phyloP scores from a whole-genome alignment of 1,140 invertebrate genomes.

The Globodera rostochiensis region DNA sequence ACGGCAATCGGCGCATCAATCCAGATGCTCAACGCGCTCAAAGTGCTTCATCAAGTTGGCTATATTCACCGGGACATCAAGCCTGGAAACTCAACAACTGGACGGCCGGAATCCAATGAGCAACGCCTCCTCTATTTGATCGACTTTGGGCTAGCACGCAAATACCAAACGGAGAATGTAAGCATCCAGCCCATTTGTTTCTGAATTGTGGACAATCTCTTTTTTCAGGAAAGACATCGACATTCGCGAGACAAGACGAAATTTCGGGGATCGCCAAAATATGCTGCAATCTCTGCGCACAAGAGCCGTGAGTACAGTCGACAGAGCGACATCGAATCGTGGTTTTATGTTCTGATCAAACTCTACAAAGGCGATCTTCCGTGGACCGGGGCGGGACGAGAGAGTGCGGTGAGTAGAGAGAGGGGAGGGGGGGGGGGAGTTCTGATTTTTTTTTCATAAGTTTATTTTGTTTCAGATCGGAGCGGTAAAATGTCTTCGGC shows the following conservation, averaged over 20 bases:
- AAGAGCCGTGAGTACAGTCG: too few species aligned
- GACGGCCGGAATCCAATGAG: neutral
- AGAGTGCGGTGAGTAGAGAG: too few species aligned
- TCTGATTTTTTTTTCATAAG: slow-evolving; percentile 25
- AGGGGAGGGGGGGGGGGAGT: slow-evolving; percentile 42
- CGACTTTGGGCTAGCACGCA: slow-evolving; percentile 13
- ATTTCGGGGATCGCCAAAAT: slow-evolving; percentile 12
- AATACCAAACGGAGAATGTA: neutral
- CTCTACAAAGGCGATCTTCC: too few species aligned
- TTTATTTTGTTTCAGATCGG: slow-evolving; percentile 16
- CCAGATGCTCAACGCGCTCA: neutral
- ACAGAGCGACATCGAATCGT: too few species aligned
- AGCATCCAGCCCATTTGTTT: neutral
- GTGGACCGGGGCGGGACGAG: too few species aligned
- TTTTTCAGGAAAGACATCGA: slow-evolving; percentile 1
- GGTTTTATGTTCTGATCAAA: too few species aligned
- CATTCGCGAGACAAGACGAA: neutral
- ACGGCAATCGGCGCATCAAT: neutral
- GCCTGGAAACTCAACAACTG: neutral
- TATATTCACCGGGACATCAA: slow-evolving; percentile 20
- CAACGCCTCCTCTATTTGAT: neutral
- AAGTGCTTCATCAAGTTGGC: neutral
- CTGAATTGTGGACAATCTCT: neutral
- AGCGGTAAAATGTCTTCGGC: neutral
- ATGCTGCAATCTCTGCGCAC: too few species aligned